Evolutionary conservation across 2,113 vertebrate species (phyloP).

Genomic region (western clawed frog (Xenopus tropicalis)): UCB_Xtro_10.0 CM004446.2:121488001-121488500

Average conservation of each 20-base stretch:
- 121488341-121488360: conserved; percentile 13
- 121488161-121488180: conserved; percentile 5
- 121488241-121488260: conserved; percentile 22
- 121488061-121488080: conserved; percentile 41
- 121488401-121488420: no score
- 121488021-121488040: conserved; percentile 36
- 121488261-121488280: conserved; percentile 20
- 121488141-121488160: background rate
- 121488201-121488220: conserved; percentile 20
- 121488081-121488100: conserved; percentile 37
- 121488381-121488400: no score
- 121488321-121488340: conserved; percentile 4
- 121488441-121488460: no score
- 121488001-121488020: conserved; percentile 15
- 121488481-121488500: no score
- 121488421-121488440: no score
- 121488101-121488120: conserved; percentile 40
- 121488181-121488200: conserved; percentile 16
- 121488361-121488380: background rate
- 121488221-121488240: conserved; percentile 33
- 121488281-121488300: conserved; percentile 20
- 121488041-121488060: conserved; percentile 35
- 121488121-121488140: conserved; percentile 36
- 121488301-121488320: conserved; percentile 4
- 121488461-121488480: no score